Evolutionary conservation across 2,888 invertebrate genomes (phyloP), one percentile per base, ranked within the genome.

Genomic region (Anthrax anthrax): DNA sequence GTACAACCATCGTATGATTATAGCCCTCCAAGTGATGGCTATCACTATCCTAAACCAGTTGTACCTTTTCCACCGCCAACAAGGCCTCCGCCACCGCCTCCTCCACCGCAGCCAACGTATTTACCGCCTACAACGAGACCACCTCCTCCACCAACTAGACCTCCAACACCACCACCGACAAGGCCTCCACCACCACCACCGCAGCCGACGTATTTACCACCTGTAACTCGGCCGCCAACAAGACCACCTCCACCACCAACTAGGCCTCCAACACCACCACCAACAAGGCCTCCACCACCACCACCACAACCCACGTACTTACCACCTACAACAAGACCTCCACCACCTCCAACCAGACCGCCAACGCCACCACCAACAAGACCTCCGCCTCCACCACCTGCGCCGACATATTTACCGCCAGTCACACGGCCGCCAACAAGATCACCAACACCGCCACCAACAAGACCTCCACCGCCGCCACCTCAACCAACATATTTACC

Each of bases 321-420:
- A 18, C 34, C 42, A 17, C 36, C 36, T 9, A n/a, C 34, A 34
- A 13, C 19, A 9, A 16, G 16, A 18, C 42, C 42, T 17, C 36
- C 42, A 5, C 42, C 42, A 4, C 34, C 42, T 56, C 56, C 55
- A 60, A 64, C 62, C 61, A 58, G 62, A 23, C 23, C 23, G 4
- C 23, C 23, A 23, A 3, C 16, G 5, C 37, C 37, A 4, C 37
- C 37, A 17, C n/a, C 37, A 3, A 37, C 37, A 17, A 17, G 6
- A 4, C 9, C 32, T 9, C 38, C 44, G 13, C 37, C 37, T 5
- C 34, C 39, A 18, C 44, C 44, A 14, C 37, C 38, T 29, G 10
- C 27, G 3, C 43, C 16, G 3, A n/a, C 23, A 19, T 5, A 19
- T 5, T 5, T 6, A 19, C 18, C 16, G 8, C 39, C 23, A 19